Evolutionary conservation across 2,888 invertebrate genomes (phyloP), one percentile per base, ranked within the genome.

Genomic region (Cryptocephalus primarius): DNA sequence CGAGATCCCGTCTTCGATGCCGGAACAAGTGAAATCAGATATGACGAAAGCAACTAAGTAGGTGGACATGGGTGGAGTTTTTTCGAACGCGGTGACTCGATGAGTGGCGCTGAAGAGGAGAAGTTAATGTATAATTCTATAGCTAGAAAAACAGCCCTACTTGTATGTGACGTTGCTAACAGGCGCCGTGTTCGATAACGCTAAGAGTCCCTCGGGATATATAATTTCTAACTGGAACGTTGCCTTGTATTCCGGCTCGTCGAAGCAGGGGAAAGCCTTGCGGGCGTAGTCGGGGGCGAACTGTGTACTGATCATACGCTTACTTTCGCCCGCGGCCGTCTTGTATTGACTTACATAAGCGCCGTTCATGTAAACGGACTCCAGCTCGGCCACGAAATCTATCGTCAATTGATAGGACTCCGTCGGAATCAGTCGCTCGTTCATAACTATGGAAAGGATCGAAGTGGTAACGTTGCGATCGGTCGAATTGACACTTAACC

Each of bases 41-140:
- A 92, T 81, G 1, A 85, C 79, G 61, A 88, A 89, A 0, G 92
- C 92, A 1, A 92, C 82, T 31, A 92, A 71, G 60, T 93, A 93
- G 0, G 91, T 87, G 9, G 88, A 88, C 89, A 91, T 93, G 22
- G 57, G 32, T 1, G 76, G 77, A 0, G 78, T 73, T 13, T 56
- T 70, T 32, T 62, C 51, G 14, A 71, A 75, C 13, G 6, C 3
- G 22, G 22, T 22, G 22, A 22, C 22, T 22, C 22, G 22, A 36
- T 40, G 39, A 31, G 32, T n/a, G 9, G 32, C 32, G 9, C 46
- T 47, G 34, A 10, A 42, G 43, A 45, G 6, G 3, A 6, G 2
- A 22, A 22, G 6, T 22, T 22, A 22, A 4, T 22, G 22, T 22
- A 22, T 22, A 22, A 22, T 4, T 22, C 22, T 6, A 22, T 22